Conservation (phyloP, 2,888 invertebrate genomes). For the Agrotis puta region DNA sequence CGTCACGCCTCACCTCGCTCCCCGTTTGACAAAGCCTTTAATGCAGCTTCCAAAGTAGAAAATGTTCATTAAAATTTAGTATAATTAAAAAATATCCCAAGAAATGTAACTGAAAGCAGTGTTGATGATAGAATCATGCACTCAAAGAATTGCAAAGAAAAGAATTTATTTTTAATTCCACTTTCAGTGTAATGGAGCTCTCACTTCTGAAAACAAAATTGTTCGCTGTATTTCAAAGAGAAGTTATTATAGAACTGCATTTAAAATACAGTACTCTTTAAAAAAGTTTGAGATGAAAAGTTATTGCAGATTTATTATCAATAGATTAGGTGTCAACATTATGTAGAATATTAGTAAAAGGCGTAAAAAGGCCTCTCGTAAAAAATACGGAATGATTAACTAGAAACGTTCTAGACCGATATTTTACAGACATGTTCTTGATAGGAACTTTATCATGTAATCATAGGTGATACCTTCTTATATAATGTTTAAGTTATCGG, state of each 20-base stretch:
- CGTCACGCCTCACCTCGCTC: too few relatives aligned
- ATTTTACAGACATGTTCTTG: background rate
- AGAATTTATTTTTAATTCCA: constrained; percentile 12
- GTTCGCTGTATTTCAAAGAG: background rate
- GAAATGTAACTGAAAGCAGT: background rate
- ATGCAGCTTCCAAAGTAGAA: too few relatives aligned
- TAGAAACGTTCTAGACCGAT: background rate
- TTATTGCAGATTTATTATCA: background rate
- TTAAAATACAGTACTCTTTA: background rate
- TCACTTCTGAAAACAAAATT: background rate
- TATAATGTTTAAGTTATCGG: background rate
- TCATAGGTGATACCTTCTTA: background rate
- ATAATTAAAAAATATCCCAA: background rate
- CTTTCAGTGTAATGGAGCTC: background rate
- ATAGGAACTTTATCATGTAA: constrained; percentile 28
- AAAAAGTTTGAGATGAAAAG: background rate
- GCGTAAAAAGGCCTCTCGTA: too few relatives aligned
- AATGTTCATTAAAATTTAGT: background rate
- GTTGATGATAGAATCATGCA: background rate
- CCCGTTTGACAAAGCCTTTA: too few relatives aligned
- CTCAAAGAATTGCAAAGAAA: background rate
- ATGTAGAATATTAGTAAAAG: background rate
- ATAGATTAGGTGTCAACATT: too few relatives aligned
- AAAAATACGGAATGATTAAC: background rate
- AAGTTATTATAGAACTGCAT: background rate